phyloP scores from a whole-genome alignment of 2,113 vertebrate genomes.

The Grantiella picta region DNA sequence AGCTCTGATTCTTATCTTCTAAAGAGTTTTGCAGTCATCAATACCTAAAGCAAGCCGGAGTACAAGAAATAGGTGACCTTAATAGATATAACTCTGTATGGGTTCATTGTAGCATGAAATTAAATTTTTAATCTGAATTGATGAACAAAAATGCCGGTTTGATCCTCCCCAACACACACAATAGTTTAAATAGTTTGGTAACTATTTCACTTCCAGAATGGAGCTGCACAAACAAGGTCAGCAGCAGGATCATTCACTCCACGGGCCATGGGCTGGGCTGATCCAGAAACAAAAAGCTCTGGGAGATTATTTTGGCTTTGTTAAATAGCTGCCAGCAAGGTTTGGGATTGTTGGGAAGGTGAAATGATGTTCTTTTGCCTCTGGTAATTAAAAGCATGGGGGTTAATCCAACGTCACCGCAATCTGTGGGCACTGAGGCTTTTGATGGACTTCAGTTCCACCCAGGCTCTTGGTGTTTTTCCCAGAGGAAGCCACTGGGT shows the following conservation, averaged over 20 bases:
- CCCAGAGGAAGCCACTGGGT: neutral
- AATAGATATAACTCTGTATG: slow-evolving; percentile 75
- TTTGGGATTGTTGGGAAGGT: neutral
- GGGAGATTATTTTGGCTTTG: neutral
- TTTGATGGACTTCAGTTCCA: neutral
- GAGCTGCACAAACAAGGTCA: neutral
- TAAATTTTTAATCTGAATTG: slow-evolving; percentile 82
- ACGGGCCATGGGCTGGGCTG: neutral
- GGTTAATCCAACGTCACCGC: neutral
- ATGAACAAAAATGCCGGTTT: slow-evolving; percentile 74
- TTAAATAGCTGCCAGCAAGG: neutral
- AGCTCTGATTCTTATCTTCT: slow-evolving; percentile 62
- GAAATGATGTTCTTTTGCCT: neutral
- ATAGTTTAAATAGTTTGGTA: slow-evolving; percentile 59
- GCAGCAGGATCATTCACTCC: neutral
- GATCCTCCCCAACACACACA: slow-evolving; percentile 38
- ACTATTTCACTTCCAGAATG: slow-evolving; percentile 60
- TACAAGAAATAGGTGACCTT: slow-evolving; percentile 71
- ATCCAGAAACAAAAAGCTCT: neutral
- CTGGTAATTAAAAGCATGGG: neutral
- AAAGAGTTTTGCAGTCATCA: slow-evolving; percentile 66
- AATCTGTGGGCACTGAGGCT: neutral
- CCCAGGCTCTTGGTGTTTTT: neutral
- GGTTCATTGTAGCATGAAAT: slow-evolving; percentile 79
- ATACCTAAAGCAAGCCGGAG: slow-evolving; percentile 52